These are phyloP conservation scores for Muscicapa adusta DNA, from an alignment of 2,113 vertebrate species.

Conservation along the genomic window DNA sequence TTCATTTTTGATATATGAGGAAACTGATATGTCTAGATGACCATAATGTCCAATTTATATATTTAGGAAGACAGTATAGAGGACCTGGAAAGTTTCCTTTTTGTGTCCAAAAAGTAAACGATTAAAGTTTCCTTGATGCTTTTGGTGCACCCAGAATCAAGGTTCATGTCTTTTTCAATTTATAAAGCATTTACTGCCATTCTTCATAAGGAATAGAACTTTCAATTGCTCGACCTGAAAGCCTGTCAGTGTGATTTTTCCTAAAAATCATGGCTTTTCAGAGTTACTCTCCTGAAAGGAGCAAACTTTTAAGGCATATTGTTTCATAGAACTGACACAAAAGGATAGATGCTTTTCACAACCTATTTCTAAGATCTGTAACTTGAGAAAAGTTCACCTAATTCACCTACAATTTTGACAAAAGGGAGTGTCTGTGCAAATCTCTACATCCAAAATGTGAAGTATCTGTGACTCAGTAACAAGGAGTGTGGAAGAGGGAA, in stretches of 20 bases:
- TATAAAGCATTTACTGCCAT: background rate
- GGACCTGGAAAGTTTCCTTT: background rate
- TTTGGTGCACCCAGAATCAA: background rate
- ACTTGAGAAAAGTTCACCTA: background rate
- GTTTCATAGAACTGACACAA: background rate
- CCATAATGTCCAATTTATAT: background rate
- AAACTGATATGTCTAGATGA: background rate
- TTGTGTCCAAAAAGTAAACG: background rate
- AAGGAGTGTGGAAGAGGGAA: background rate
- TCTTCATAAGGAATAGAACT: background rate
- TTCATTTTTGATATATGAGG: background rate
- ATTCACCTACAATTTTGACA: background rate
- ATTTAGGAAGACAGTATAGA: background rate
- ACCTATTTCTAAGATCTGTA: background rate
- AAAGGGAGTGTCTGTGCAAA: background rate
- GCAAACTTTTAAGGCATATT: background rate
- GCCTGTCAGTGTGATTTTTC: slow-evolving; percentile 25
- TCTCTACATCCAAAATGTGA: background rate
- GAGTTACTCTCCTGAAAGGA: slow-evolving; percentile 1
- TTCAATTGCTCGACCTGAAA: slow-evolving; percentile 1
- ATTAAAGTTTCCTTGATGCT: background rate
- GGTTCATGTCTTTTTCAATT: background rate
- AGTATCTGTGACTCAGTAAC: background rate
- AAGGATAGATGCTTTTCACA: background rate
- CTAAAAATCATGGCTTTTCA: slow-evolving; percentile 36